Percentiles rank a stretch among this genome's conserved stretches.
phyloP scores from a whole-genome alignment of 2,113 vertebrate genomes.

The Heterochromis multidens region DNA sequence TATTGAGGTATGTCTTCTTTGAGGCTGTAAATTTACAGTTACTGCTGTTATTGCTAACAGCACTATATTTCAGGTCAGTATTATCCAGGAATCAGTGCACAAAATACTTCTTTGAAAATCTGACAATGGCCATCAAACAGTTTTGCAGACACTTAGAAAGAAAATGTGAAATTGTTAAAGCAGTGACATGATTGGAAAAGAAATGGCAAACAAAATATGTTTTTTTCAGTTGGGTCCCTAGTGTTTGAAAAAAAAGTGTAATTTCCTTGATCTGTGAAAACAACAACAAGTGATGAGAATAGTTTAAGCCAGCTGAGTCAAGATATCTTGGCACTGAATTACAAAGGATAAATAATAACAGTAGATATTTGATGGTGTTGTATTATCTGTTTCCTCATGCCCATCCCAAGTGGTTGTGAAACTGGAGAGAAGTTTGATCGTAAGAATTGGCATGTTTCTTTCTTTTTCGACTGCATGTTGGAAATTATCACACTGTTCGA shows the following conservation, averaged over 20 bases:
- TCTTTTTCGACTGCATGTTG: slow-evolving; percentile 45
- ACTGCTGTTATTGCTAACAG: not conserved
- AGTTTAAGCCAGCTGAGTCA: not conserved
- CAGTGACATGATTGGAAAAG: slow-evolving; percentile 40
- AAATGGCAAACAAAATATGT: not conserved
- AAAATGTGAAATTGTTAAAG: slow-evolving; percentile 42
- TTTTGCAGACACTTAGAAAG: not conserved
- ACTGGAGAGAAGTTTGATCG: slow-evolving; percentile 30
- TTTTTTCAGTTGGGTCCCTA: slow-evolving; percentile 7
- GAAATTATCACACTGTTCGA: not conserved
- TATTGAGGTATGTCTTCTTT: slow-evolving; percentile 43
- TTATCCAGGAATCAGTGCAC: not conserved
- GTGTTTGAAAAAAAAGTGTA: not conserved
- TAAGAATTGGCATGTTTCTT: slow-evolving; percentile 64
- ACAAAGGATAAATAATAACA: not conserved
- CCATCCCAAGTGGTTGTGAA: slow-evolving; percentile 40
- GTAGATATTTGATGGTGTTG: not conserved
- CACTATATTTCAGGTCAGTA: not conserved
- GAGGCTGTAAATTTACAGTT: not conserved
- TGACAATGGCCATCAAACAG: slow-evolving; percentile 46
- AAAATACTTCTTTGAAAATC: not conserved
- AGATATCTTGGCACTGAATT: not conserved
- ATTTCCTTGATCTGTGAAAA: not conserved
- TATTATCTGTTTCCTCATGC: slow-evolving; percentile 41
- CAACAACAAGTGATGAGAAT: not conserved